Evolutionary conservation across 2,113 vertebrate genomes (phyloP).

Genomic region (Caranx ignobilis): DNA sequence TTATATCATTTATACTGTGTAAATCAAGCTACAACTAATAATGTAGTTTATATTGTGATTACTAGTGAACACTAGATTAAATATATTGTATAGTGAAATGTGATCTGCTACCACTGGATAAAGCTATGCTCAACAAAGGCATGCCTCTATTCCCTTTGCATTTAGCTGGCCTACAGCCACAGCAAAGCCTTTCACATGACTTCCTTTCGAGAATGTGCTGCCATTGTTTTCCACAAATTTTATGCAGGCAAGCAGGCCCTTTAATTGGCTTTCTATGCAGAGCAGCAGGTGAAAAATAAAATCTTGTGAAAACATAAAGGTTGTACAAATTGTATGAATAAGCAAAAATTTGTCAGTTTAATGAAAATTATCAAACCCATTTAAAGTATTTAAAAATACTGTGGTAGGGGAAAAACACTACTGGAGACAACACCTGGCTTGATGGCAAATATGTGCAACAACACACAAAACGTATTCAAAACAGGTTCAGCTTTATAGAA

Average conservation of each 20-base stretch:
- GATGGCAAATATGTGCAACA: too few relatives aligned
- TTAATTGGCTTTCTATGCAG: slow-evolving; percentile 5
- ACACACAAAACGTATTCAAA: not conserved
- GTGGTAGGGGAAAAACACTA: not conserved
- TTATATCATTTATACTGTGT: not conserved
- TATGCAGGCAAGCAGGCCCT: slow-evolving; percentile 3
- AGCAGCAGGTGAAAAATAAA: not conserved
- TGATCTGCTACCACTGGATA: slow-evolving; percentile 13
- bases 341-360: not conserved
- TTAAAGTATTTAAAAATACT: not conserved
- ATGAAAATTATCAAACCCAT: not conserved
- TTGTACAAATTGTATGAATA: not conserved
- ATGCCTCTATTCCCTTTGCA: slow-evolving; percentile 28
- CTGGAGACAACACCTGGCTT: too few relatives aligned
- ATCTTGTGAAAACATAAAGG: not conserved
- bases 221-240: slow-evolving; percentile 28
- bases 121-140: slow-evolving; percentile 24
- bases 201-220: slow-evolving; percentile 21
- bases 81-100: slow-evolving; percentile 17
- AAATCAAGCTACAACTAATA: not conserved
- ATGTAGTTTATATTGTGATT: not conserved
- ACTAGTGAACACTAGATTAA: not conserved
- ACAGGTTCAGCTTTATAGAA: not conserved
- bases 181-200: slow-evolving; percentile 40
- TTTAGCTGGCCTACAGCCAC: slow-evolving; percentile 21